Evolutionary conservation across 2,113 vertebrate species (phyloP).

Genomic region (Zeus faber): DNA sequence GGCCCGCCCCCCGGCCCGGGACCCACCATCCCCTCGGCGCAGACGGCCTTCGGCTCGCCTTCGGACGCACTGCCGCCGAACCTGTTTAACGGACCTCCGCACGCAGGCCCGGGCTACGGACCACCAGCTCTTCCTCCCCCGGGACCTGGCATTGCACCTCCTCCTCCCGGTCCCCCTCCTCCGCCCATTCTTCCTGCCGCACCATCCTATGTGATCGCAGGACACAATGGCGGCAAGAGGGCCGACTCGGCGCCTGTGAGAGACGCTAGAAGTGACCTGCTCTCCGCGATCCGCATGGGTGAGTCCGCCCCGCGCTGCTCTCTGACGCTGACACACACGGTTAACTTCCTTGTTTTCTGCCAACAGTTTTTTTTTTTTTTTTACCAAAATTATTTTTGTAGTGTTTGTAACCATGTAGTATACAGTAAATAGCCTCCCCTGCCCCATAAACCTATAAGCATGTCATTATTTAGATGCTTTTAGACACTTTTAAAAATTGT

Average conservation of each 20-base stretch:
- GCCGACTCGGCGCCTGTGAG: slow-evolving; percentile 66
- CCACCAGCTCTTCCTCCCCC: slow-evolving; percentile 74
- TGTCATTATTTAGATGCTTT: too few relatives aligned
- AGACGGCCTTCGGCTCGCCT: slow-evolving; percentile 88
- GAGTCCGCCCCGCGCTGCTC: slow-evolving; percentile 29
- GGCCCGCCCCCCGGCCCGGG: slow-evolving; percentile 73
- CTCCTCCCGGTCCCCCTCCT: slow-evolving; percentile 76
- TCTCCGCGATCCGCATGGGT: slow-evolving; percentile 94
- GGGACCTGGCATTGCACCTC: slow-evolving; percentile 73
- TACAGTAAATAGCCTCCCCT: too few relatives aligned
- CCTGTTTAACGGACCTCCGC: slow-evolving; percentile 66
- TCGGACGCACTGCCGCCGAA: slow-evolving; percentile 72
- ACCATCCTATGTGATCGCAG: slow-evolving; percentile 52
- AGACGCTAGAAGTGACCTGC: slow-evolving; percentile 86
- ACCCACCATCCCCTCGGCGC: slow-evolving; percentile 86
- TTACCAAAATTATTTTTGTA: too few relatives aligned
- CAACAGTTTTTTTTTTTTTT: too few relatives aligned
- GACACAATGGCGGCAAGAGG: slow-evolving; percentile 19
- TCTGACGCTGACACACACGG: too few relatives aligned
- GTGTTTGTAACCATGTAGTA: too few relatives aligned
- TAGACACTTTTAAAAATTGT: too few relatives aligned
- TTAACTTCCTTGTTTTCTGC: too few relatives aligned
- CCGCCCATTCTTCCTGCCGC: slow-evolving; percentile 55
- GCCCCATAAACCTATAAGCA: too few relatives aligned
- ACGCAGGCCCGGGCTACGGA: slow-evolving; percentile 60